These are phyloP conservation scores for Gymnodraco acuticeps DNA, from an alignment of 2,797 vertebrate genomes.

Conservation along the genomic window DNA sequence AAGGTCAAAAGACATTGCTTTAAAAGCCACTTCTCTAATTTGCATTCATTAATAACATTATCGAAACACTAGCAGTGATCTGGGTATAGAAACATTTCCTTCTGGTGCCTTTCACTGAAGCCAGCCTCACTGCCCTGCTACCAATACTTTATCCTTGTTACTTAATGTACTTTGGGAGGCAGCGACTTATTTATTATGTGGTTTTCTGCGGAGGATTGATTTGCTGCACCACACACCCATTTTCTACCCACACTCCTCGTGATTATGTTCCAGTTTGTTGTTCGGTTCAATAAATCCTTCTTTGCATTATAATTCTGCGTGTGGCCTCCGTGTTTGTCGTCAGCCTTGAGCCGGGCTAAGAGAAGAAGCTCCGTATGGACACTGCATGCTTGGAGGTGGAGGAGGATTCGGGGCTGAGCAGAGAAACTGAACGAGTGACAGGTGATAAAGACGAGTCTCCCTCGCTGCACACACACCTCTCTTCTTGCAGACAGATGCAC, in stretches of 20 bases:
- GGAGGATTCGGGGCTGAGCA: slow-evolving; percentile 40
- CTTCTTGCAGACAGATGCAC: slow-evolving; percentile 67
- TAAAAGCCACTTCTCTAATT: too few relatives aligned
- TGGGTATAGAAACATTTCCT: too few relatives aligned
- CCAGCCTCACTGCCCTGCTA: neutral
- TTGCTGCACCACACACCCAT: neutral
- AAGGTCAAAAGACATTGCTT: too few relatives aligned
- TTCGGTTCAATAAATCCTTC: neutral
- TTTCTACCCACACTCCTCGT: neutral
- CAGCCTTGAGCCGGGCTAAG: neutral
- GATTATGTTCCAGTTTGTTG: neutral
- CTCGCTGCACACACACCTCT: slow-evolving; percentile 58
- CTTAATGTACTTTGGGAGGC: neutral
- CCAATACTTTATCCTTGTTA: too few relatives aligned
- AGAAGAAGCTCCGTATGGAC: neutral
- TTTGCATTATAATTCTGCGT: too few relatives aligned
- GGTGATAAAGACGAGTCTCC: slow-evolving; percentile 76
- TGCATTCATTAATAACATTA: too few relatives aligned
- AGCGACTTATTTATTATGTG: neutral
- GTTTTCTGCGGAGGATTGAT: neutral
- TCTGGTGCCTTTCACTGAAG: neutral
- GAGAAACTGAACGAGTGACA: slow-evolving; percentile 68
- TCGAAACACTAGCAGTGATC: too few relatives aligned
- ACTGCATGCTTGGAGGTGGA: neutral
- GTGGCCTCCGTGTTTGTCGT: neutral